Conservation (phyloP, 2,797 vertebrate species). For the Valencia hispanica region DNA sequence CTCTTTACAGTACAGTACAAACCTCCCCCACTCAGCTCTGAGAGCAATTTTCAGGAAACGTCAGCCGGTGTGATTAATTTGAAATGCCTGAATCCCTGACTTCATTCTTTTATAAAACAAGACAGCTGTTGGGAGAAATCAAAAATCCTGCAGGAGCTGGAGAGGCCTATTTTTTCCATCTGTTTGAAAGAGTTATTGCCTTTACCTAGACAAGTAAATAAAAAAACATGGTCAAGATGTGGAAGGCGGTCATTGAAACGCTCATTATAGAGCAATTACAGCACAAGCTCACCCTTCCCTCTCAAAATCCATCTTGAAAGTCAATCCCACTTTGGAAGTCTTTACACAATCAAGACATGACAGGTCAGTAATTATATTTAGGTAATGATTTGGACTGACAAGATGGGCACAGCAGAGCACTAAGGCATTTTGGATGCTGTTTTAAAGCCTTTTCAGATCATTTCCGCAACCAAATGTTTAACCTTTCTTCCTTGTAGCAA, state of each 20-base stretch:
- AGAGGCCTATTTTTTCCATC: conserved; percentile 89
- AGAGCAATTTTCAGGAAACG: conserved; percentile 88
- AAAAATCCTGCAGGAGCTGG: conserved; percentile 85
- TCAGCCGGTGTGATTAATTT: conserved; percentile 87
- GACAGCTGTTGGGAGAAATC: conserved; percentile 91
- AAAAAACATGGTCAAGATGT: conserved; percentile 86
- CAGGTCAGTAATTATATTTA: conserved; percentile 60
- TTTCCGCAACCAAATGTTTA: conserved; percentile 3
- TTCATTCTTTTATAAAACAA: conserved; percentile 90
- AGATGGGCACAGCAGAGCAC: not conserved
- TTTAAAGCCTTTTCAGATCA: not conserved
- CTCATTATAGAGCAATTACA: conserved; percentile 90
- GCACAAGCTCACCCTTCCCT: conserved; percentile 71
- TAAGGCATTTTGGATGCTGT: not conserved
- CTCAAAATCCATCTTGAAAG: conserved; percentile 77
- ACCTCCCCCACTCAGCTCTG: conserved; percentile 65
- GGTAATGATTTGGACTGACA: conserved; percentile 24
- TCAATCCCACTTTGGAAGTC: conserved; percentile 71
- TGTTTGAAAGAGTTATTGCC: conserved; percentile 84
- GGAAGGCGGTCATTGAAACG: conserved; percentile 81
- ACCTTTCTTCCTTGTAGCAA: not conserved
- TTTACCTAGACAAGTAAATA: conserved; percentile 86
- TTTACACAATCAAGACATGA: conserved; percentile 75
- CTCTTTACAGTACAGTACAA: conserved; percentile 69
- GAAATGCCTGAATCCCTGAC: conserved; percentile 85